phyloP scores from a whole-genome alignment of 1,140 invertebrate genomes.

The Hermatobates lingyangjiaoensis region DNA sequence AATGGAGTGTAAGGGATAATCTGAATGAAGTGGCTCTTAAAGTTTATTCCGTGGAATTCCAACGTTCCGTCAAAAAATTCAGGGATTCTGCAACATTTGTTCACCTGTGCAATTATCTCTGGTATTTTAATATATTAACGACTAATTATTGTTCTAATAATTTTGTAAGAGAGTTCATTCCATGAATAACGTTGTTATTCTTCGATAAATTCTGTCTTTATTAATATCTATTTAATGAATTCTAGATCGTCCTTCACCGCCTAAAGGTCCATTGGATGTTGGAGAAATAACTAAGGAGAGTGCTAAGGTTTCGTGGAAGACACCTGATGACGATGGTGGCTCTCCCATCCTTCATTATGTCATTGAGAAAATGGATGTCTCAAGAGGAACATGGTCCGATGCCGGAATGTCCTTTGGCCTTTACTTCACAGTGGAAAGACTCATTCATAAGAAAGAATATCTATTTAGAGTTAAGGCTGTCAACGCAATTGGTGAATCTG shows the following conservation, averaged over 20 bases:
- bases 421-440: slow-evolving; percentile 60
- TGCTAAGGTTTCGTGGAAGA: slow-evolving; percentile 63
- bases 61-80: too few relatives aligned
- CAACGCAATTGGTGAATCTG: slow-evolving; percentile 87
- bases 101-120: too few relatives aligned
- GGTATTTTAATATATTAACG: too few relatives aligned
- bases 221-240: slow-evolving; percentile 5
- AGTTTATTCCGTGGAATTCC: too few relatives aligned
- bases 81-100: too few relatives aligned
- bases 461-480: slow-evolving; percentile 80
- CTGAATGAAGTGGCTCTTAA: too few relatives aligned
- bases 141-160: too few relatives aligned
- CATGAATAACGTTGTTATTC: too few relatives aligned
- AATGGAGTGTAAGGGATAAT: too few relatives aligned
- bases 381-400: slow-evolving; percentile 86
- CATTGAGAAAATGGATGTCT: slow-evolving; percentile 92
- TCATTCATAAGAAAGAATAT: slow-evolving; percentile 87
- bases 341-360: slow-evolving; percentile 89
- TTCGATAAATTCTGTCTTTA: neutral
- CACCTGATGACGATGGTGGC: slow-evolving; percentile 75
- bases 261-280: slow-evolving; percentile 70
- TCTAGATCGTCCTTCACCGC: slow-evolving; percentile 61
- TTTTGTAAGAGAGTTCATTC: too few relatives aligned
- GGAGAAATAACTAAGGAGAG: slow-evolving; percentile 76
- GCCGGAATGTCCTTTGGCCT: slow-evolving; percentile 70